Evolutionary conservation across 2,113 vertebrate genomes (phyloP).

Genomic region (Haliaeetus leucogaster): DNA sequence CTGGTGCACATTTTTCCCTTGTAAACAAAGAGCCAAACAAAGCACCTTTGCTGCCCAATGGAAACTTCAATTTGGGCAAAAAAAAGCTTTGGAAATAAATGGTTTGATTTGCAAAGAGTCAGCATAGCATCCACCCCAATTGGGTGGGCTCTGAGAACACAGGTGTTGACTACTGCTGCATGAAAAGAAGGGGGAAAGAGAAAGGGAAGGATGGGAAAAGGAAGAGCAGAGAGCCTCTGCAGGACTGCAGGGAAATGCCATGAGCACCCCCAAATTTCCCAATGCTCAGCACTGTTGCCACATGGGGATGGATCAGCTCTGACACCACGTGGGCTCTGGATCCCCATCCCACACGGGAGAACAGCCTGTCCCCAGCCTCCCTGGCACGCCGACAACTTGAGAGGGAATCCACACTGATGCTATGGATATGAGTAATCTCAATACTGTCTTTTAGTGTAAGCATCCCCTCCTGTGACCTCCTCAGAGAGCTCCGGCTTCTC

Average conservation of each 20-base stretch:
- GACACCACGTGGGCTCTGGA: accelerated
- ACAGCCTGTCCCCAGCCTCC: not conserved
- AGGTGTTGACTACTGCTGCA: not conserved
- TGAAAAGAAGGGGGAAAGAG: not conserved
- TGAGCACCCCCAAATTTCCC: not conserved
- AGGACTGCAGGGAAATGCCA: not conserved
- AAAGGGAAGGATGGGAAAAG: not conserved
- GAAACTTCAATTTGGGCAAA: not conserved
- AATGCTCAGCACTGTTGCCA: not conserved
- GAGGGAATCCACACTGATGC: not conserved
- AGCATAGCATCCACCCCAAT: not conserved
- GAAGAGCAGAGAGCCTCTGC: not conserved
- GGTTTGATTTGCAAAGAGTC: not conserved
- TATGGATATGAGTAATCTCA: not conserved
- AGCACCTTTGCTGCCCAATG: not conserved
- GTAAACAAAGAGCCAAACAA: not conserved
- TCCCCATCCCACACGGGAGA: not conserved
- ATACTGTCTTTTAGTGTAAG: not conserved
- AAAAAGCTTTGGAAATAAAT: not conserved
- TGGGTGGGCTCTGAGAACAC: not conserved
- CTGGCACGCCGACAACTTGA: accelerated
- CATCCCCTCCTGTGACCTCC: not conserved
- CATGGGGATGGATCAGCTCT: not conserved
- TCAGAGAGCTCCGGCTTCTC: not conserved
- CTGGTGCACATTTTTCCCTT: not conserved